Base-by-base conservation (phyloP, 2,888 invertebrate species). In the Pharmacophagus antenor region DNA sequence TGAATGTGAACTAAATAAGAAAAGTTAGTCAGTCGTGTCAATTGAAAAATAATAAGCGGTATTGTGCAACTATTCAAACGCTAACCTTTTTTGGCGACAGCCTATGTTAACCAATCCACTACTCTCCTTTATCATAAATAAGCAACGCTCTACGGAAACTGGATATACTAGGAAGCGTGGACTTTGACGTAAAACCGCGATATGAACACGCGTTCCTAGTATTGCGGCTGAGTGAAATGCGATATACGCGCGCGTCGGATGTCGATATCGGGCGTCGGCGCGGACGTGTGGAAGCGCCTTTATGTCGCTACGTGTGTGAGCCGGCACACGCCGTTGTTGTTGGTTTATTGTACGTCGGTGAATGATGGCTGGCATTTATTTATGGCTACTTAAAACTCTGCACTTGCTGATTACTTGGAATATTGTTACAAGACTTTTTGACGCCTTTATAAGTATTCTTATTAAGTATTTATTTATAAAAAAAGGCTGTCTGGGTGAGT, bases 141-240 rank as follows among this genome's bases (percentile, higher is more conserved):
- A 23, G 47, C 25, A 47, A 37, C 58, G n/a, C 41, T 46, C 18
- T 15, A 48, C 47, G 23, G 58, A 20, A 50, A 56, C 44, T 46
- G 18, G 41, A 47, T 56, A 55, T 17, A 42, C 44, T 44, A 50
- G 59, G 55, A 59, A 59, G 55, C 50, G 46, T 48, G 8, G n/a
- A 15, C 46, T 37, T 48, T 48, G 27, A 21, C 46, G 47, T 55
- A 46, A 15, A 58, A 52, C 58, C 58, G 53, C 58, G 41, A 25
- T 53, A 53, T 20, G 46, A 44, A 58, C 22, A 58, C 58, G 23
- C 48, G 49, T 59, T 49, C 49, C 59, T 17, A 54, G 59, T 59
- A 59, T 59, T 59, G 59, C 23, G 54, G 59, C 27, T 18, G 42
- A 44, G 49, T 49, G 59, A 59, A 58, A 58, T 58, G 58, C 58